A percentile compares a stretch with the other conserved stretches of the same genome.
Conservation (phyloP, 2,888 invertebrate species). For the Philonicus albiceps region DNA sequence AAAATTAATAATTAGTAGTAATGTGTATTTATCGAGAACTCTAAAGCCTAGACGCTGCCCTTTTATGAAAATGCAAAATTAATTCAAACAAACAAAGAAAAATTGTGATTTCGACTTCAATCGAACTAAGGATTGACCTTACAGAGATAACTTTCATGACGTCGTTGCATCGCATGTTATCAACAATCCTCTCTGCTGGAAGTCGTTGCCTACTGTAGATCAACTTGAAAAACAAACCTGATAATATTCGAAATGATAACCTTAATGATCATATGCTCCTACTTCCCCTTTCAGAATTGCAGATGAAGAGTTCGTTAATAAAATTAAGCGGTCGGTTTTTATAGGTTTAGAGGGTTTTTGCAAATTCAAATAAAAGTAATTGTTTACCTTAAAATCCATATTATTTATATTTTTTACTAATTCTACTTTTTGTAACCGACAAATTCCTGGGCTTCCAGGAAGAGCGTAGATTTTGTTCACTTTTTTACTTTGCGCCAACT, state of each 20-base stretch:
- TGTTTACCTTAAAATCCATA: slow-evolving; percentile 76
- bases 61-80: background rate
- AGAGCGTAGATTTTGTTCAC: slow-evolving; percentile 78
- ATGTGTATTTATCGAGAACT: background rate
- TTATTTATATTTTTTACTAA: slow-evolving; percentile 69
- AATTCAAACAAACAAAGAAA: background rate
- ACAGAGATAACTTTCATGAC: background rate
- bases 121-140: background rate
- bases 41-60: background rate
- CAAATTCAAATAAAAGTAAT: background rate
- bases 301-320: background rate
- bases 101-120: background rate
- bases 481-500: slow-evolving; percentile 80
- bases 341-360: background rate
- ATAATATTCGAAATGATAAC: background rate
- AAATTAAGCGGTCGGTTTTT: too few species aligned
- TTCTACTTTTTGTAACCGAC: slow-evolving; percentile 68
- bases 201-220: background rate
- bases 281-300: background rate
- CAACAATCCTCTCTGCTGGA: background rate
- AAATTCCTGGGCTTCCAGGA: slow-evolving; percentile 91
- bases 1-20: background rate
- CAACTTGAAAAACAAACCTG: background rate
- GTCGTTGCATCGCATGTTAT: background rate
- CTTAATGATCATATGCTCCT: background rate